Evolutionary conservation across 2,113 vertebrate genomes (phyloP), one percentile per base, ranked within the genome.

Genomic region (Cariama cristata): DNA sequence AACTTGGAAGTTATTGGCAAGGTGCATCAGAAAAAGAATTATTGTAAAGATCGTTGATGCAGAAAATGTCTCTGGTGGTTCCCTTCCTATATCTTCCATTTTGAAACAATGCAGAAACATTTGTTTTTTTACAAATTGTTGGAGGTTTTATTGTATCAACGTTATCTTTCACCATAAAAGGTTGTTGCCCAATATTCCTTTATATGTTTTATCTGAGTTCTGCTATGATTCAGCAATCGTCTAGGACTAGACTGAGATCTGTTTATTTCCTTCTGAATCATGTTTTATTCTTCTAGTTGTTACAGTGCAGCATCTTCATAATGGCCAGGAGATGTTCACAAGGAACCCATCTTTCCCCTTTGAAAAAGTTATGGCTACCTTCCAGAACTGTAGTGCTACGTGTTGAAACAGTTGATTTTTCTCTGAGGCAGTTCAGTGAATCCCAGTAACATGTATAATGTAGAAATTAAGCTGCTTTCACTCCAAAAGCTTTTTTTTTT

Each of bases 231-330:
- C 30, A 14, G 22, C 83, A 96, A 4, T 71, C 47, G 23, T 91
- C 35, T 38, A 69, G 56, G 28, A 60, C 27, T 77, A 63, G 30
- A 9, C 62, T 55, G 74, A 80, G 59, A 53, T 84, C 32, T 85
- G 11, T 89, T 94, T 71, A 66, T 93, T 90, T 79, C 42, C 19
- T 75, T 95, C 80, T 88, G 66, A 77, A 79, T 95, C 67, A 49
- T 11, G 2, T 85, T 92, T 66, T 91, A 35, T 68, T 90, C 32
- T 86, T 77, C 38, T 60, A 73, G 71, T 53, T 86, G 35, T 53
- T 83, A 30, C 2, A 59, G 33, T 73, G n/a, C 68, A 80, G n/a
- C 52, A 58, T 67, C 23, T 68, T 79, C 3, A 0, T 66, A 30
- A 59, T 23, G n/a, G 55, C 50, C n/a, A 21, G 24, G 68, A 58